Evolutionary conservation across 2,888 invertebrate species (phyloP), one percentile per base, ranked within the genome.

Genomic region (Agrilus biguttatus): DNA sequence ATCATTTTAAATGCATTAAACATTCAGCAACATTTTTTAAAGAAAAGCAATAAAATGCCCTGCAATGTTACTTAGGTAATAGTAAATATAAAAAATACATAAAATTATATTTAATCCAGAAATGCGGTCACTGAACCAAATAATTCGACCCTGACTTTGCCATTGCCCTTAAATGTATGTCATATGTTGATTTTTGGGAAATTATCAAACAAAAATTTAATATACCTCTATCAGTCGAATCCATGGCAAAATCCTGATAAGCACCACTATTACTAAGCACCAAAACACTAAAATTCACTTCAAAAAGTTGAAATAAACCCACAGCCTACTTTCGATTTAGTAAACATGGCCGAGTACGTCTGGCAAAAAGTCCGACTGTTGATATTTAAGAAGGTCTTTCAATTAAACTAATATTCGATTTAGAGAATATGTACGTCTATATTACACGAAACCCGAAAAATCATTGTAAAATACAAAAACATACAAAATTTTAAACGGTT

Each of bases 51-150:
- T 10, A 28, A 3, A 10, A 28, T 10, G 28, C 28, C 10, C 2
- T 4, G 2, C 10, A 28, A 28, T 10, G 4, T 28, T 28, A 28
- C 10, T 28, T 28, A 10, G 28, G 28, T 10, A 28, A 28, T 28
- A 10, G 8, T 28, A 10, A 28, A 10, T 28, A 28, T 28, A 28
- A 28, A 28, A 28, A 28, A 28, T 28, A 10, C 8, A 10, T 10
- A 28, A 28, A 28, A 28, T 28, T 28, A 28, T 28, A 10, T 28
- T 28, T 28, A 28, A 28, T 53, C 48, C 51, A 48, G 57, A 62
- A 73, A 69, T 64, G 70, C 71, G 72, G 72, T 72, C 73, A 72
- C 62, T 73, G 73, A 73, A 73, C 73, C 67, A 73, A 70, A 67
- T 71, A 67, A 60, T 61, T 61, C 71, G 72, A 72, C 73, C 72